A percentile compares a stretch with the other conserved stretches of the same genome.
Conservation (phyloP, 2,113 vertebrate genomes). For the Sarotherodon lohbergeri region DNA sequence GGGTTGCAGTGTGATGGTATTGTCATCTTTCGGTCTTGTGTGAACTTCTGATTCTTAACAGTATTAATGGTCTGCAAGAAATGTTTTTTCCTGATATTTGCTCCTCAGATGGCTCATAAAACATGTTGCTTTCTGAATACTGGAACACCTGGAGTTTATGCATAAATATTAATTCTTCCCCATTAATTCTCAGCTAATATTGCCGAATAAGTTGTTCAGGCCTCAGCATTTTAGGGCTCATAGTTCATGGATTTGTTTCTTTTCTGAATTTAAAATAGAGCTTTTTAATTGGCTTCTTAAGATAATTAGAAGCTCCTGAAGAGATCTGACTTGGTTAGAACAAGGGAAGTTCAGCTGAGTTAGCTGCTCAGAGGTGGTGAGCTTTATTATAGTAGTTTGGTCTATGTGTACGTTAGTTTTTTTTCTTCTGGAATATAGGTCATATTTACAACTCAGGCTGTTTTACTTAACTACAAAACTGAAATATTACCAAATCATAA, state of each 20-base stretch:
- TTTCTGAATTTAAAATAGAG: neutral
- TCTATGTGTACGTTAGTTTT: accelerated
- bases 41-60: neutral
- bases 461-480: neutral
- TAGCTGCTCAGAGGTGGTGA: neutral
- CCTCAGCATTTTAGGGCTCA: neutral
- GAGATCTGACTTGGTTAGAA: neutral
- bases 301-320: neutral
- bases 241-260: neutral
- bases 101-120: neutral
- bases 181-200: neutral
- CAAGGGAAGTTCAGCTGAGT: neutral
- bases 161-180: neutral
- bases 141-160: neutral
- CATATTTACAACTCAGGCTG: neutral
- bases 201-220: neutral
- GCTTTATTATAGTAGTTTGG: neutral
- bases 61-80: neutral
- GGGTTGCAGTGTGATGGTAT: neutral
- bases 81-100: neutral
- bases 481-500: neutral
- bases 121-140: accelerated
- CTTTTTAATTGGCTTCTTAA: neutral
- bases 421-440: neutral
- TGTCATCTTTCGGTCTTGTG: neutral